Evolutionary conservation across 2,888 invertebrate species (phyloP).

Genomic region (Lasioglossum malachurum): DNA sequence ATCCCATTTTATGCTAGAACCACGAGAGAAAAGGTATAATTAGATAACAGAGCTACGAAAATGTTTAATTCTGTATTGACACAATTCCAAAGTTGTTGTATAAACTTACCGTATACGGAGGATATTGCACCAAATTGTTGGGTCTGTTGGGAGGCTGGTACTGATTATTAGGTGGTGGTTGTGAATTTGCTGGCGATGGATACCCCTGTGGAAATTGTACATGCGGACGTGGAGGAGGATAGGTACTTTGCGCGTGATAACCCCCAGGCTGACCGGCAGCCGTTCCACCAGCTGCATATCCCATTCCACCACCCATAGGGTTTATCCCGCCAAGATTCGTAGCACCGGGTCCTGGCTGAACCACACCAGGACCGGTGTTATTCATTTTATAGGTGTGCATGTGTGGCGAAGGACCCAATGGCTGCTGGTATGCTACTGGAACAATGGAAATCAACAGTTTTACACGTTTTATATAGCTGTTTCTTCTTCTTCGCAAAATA

Average conservation of each 20-base stretch:
- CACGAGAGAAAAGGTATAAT: background rate
- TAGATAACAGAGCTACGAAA: background rate
- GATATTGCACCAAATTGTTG: slow-evolving; percentile 83
- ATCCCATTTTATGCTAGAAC: slow-evolving; percentile 90
- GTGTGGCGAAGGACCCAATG: slow-evolving; percentile 88
- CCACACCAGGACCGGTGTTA: slow-evolving; percentile 83
- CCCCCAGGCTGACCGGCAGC: slow-evolving; percentile 86
- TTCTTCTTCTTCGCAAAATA: background rate
- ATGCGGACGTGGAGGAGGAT: slow-evolving; percentile 85
- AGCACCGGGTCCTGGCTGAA: slow-evolving; percentile 86
- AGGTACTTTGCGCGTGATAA: slow-evolving; percentile 82
- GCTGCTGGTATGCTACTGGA: slow-evolving; percentile 87
- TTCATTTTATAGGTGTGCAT: slow-evolving; percentile 88
- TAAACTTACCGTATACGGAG: slow-evolving; percentile 80
- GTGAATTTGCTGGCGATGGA: slow-evolving; percentile 81
- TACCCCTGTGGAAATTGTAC: slow-evolving; percentile 84
- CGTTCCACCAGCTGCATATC: slow-evolving; percentile 81
- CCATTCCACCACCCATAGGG: slow-evolving; percentile 82
- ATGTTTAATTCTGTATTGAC: background rate
- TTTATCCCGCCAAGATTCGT: slow-evolving; percentile 81
- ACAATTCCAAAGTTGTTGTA: background rate
- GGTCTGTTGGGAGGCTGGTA: slow-evolving; percentile 82
- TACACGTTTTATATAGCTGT: background rate
- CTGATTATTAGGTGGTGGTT: slow-evolving; percentile 83
- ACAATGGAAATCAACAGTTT: slow-evolving; percentile 17